These are phyloP conservation scores for Troides aeacus DNA, from an alignment of 2,888 invertebrate species.

Conservation along the genomic window DNA sequence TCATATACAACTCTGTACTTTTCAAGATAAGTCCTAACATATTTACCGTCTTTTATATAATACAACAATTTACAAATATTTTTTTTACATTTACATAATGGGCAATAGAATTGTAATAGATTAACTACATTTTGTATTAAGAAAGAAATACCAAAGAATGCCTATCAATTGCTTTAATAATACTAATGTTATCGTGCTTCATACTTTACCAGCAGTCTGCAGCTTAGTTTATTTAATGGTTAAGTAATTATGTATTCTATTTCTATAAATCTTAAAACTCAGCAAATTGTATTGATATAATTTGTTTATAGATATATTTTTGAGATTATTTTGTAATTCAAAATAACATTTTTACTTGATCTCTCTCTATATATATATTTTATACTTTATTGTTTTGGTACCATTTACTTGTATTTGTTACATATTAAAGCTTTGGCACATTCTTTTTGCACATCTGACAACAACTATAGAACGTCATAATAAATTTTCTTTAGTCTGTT, in stretches of 20 bases:
- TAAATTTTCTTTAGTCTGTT: not conserved
- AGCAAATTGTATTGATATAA: not conserved
- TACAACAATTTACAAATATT: constrained; percentile 8
- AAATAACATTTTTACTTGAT: not conserved
- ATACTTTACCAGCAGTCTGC: not conserved
- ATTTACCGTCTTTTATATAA: constrained; percentile 23
- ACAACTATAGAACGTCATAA: not conserved
- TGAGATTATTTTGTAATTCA: not conserved
- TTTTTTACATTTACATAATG: constrained; percentile 14
- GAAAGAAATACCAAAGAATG: not conserved
- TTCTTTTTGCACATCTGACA: too few species aligned
- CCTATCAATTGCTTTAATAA: not conserved
- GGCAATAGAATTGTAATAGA: constrained; percentile 18
- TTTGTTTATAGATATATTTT: not conserved
- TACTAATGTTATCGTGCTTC: not conserved
- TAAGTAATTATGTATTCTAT: not conserved
- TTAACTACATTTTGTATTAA: constrained; percentile 17
- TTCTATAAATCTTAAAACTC: not conserved
- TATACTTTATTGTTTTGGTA: too few species aligned
- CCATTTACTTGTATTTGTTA: not conserved
- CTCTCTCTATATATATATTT: too few species aligned
- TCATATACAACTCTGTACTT: not conserved
- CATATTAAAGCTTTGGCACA: too few species aligned
- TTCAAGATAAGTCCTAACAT: constrained; percentile 9
- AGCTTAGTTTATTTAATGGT: not conserved